These are phyloP conservation scores for Marronus borbonicus DNA, from an alignment of 2,888 invertebrate genomes.

Conservation along the genomic window DNA sequence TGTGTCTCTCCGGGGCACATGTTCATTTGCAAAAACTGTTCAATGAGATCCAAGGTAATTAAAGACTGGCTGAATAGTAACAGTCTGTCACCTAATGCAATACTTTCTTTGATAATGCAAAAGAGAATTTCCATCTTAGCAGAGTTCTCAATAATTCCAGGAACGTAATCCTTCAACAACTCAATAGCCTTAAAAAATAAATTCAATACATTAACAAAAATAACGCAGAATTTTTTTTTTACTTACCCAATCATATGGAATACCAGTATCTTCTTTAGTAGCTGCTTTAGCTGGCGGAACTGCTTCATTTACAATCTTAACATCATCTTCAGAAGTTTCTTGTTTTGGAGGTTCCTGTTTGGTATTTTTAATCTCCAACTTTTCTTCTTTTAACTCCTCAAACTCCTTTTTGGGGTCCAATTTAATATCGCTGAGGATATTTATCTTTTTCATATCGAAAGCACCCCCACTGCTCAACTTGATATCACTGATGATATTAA, in stretches of 20 bases:
- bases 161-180: constrained; percentile 86
- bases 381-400: constrained; percentile 69
- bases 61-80: constrained; percentile 97
- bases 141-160: constrained; percentile 92
- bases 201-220: not conserved
- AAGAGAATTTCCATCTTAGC: constrained; percentile 97
- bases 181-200: constrained; percentile 78
- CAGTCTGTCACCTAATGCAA: constrained; percentile 90
- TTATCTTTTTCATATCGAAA: constrained; percentile 64
- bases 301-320: constrained; percentile 57
- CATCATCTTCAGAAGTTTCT: constrained; percentile 68
- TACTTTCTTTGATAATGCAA: constrained; percentile 90
- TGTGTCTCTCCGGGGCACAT: constrained; percentile 79
- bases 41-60: constrained; percentile 94
- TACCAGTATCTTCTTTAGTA: constrained; percentile 83
- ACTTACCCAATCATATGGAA: constrained; percentile 89
- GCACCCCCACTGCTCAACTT: constrained; percentile 65
- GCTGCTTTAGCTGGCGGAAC: constrained; percentile 55
- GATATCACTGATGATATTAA: constrained; percentile 69
- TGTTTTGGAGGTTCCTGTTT: constrained; percentile 52
- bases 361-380: constrained; percentile 58
- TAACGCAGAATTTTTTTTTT: no score
- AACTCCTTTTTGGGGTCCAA: constrained; percentile 68
- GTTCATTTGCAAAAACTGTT: constrained; percentile 89
- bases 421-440: constrained; percentile 68